These are phyloP conservation scores for Drosophila subsilvestris DNA, from an alignment of 2,888 invertebrate species.

Conservation along the genomic window DNA sequence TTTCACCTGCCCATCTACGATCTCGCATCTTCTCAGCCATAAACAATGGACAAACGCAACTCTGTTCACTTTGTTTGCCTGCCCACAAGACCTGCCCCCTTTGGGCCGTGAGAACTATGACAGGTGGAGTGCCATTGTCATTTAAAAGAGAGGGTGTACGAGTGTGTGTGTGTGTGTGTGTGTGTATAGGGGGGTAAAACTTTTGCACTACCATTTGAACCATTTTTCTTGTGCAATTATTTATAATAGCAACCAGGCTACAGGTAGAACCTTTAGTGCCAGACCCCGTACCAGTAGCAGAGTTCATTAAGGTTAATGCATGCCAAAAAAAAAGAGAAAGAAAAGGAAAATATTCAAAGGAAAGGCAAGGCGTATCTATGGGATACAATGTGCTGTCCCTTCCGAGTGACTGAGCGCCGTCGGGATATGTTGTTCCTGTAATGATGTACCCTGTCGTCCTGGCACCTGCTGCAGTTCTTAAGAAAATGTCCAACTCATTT, in stretches of 20 bases:
- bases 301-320: conserved; percentile 77
- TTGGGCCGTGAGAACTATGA: conserved; percentile 69
- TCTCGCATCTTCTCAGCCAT: conserved; percentile 20
- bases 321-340: conserved; percentile 49
- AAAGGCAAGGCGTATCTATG: conserved; percentile 50
- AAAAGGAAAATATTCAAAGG: conserved; percentile 51
- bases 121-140: conserved; percentile 66
- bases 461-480: conserved; percentile 67
- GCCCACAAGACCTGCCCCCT: conserved; percentile 40
- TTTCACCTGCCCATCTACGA: conserved; percentile 41
- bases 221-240: conserved; percentile 76
- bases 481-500: conserved; percentile 47
- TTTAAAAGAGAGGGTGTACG: conserved; percentile 14
- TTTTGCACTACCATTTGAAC: conserved; percentile 56
- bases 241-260: conserved; percentile 68
- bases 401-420: background rate
- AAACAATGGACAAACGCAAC: conserved; percentile 44
- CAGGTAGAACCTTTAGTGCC: conserved; percentile 48
- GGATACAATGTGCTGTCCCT: conserved; percentile 13
- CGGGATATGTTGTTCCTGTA: conserved; percentile 19
- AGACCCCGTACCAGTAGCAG: conserved; percentile 44
- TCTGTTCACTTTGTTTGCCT: conserved; percentile 45
- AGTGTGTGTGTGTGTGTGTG: background rate
- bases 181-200: conserved; percentile 39
- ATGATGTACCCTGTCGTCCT: conserved; percentile 16